Evolutionary conservation across 2,113 vertebrate genomes (phyloP), one percentile per base, ranked within the genome.

Genomic region (Atherinomorus stipes): DNA sequence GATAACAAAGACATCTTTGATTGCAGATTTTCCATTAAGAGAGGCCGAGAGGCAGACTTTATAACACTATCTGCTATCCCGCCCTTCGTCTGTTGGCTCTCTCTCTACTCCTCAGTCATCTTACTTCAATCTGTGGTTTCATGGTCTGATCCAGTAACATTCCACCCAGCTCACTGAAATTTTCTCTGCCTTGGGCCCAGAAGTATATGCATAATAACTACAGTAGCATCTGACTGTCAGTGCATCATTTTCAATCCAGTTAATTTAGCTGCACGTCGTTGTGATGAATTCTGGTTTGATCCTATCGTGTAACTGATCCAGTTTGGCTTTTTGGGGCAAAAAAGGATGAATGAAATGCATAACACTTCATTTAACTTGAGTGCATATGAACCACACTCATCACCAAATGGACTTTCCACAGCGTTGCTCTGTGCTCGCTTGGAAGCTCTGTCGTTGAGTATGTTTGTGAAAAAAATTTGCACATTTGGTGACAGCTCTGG

Each of bases 401-500:
- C 49, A 80, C 61, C 28, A 71, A 70, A 66, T 1, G 31, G 52
- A 10, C 68, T 52, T 31, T 60, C 53, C 16, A 11, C 60, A 37
- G 57, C 37, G 11, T 62, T 47, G n/a, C 73, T 64, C 44, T 66
- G 26, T 4, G 12, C 54, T 66, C 31, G 40, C 63, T 65, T 26
- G 25, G 49, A 80, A 64, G 47, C 37, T 28, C 49, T 42, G 16
- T 19, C 13, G 61, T 64, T 44, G 53, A 80, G 66, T 44, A 11
- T 70, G 26, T 66, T 65, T 52, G 26, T 76, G 22, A 42, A 22
- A 81, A 68, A 89, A 80, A 71, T 38, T 64, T 64, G 63, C 63
- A 26, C 68, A 2, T 71, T 83, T 74, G 59, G 23, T 64, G 68
- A 53, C 76, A 56, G n/a, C 50, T 83, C 68, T 60, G 57, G 40